Evolutionary conservation across 2,113 vertebrate genomes (phyloP), one percentile per base, ranked within the genome.

Genomic region (Halichoeres trimaculatus): DNA sequence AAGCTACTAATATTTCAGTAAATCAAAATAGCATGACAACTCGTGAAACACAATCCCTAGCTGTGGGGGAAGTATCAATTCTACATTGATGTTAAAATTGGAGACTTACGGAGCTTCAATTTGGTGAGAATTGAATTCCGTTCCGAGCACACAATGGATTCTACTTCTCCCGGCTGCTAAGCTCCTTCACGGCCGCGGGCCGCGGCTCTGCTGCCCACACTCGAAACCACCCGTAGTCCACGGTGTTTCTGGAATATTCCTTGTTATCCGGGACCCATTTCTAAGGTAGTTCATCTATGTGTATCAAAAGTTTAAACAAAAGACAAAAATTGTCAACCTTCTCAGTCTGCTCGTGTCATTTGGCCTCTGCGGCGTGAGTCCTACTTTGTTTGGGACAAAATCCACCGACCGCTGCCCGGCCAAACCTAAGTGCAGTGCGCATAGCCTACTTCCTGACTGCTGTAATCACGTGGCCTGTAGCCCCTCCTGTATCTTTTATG

Each of bases 181-280:
- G 80, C 74, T 87, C 24, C 74, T 85, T 76, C 51, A 41, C 80
- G 73, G 84, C 87, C 78, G 66, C 70, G 85, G 90, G 90, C 92
- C 88, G 86, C 89, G 67, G 34, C 58, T 45, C 78, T 76, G 52
- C 83, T 73, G 48, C 53, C 70, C 58, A 75, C 38, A 48, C 59
- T 73, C 75, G 23, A 85, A 86, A 63, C 67, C 73, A 48, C 19
- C 62, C 70, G 87, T 20, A 67, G 76, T 85, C 78, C 70, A 47
- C 82, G 69, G 83, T 56, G 71, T 80, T 90, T 91, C 90, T 84
- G 56, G 80, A 94, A 90, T 13, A 23, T 88, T 91, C 85, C 66
- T 43, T 70, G 55, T 55, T 84, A 95, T 26, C 94, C 93, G 2
- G 94, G 90, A 56, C 84, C 92, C 93, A 94, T 94, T 62, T 84